phyloP scores from a whole-genome alignment of 2,888 invertebrate species.

The Orthosia cruda region DNA sequence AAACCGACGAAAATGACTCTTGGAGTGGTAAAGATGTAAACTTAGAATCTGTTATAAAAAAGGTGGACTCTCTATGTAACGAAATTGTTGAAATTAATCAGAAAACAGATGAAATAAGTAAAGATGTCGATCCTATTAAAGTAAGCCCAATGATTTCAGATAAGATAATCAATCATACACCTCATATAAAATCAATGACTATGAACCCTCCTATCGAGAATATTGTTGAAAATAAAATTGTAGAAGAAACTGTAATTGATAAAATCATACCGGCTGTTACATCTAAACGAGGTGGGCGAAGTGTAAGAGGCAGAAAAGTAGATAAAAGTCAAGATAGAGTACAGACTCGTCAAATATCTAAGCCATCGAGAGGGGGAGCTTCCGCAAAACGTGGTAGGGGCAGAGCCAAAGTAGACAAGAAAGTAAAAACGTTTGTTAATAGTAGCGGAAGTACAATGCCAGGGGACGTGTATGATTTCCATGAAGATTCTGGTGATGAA shows the following conservation, averaged over 20 bases:
- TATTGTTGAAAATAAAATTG: conserved; percentile 59
- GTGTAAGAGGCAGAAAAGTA: conserved; percentile 85
- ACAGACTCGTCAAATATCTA: conserved; percentile 89
- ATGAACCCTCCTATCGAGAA: conserved; percentile 65
- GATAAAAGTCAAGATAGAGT: conserved; percentile 84
- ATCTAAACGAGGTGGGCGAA: conserved; percentile 87
- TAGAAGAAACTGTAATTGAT: conserved; percentile 71
- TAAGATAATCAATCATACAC: conserved; percentile 49
- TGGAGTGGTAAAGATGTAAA: conserved; percentile 96
- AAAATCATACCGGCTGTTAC: conserved; percentile 67
- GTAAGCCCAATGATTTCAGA: conserved; percentile 49
- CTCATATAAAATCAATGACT: conserved; percentile 50
- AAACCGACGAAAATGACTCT: conserved; percentile 94
- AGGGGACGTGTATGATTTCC: conserved; percentile 97
- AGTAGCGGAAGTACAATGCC: conserved; percentile 92
- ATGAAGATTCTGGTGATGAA: conserved; percentile 97
- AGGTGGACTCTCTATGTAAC: conserved; percentile 93
- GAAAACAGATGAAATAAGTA: conserved; percentile 63
- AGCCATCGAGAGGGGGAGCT: conserved; percentile 81
- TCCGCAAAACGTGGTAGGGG: conserved; percentile 89
- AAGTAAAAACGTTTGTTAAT: conserved; percentile 86
- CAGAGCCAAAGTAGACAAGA: conserved; percentile 90
- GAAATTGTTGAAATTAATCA: conserved; percentile 79
- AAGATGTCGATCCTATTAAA: conserved; percentile 54
- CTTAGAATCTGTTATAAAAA: conserved; percentile 96